Percentiles rank a stretch among this genome's conserved stretches.
phyloP scores from a whole-genome alignment of 2,797 vertebrate species.

The Leptatherina wallacei region DNA sequence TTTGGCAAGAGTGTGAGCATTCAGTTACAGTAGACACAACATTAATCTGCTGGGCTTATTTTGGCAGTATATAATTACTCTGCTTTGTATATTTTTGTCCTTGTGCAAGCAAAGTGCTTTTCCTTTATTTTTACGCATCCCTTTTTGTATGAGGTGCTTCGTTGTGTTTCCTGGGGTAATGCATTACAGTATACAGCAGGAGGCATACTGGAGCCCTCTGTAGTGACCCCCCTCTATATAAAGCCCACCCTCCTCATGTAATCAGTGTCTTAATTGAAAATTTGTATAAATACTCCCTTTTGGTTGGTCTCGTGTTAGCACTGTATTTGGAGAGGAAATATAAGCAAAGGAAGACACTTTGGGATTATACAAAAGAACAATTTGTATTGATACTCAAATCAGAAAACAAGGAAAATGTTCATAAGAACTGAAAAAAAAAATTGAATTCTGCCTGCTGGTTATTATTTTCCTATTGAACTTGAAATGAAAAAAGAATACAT shows the following conservation, averaged over 20 bases:
- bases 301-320: slow-evolving; percentile 48
- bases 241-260: slow-evolving; percentile 38
- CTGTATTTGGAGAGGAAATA: not conserved
- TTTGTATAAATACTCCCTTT: slow-evolving; percentile 54
- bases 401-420: slow-evolving; percentile 16
- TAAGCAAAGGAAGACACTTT: slow-evolving; percentile 20
- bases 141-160: slow-evolving; percentile 23
- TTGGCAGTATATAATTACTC: slow-evolving; percentile 16
- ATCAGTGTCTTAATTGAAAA: slow-evolving; percentile 51
- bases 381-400: not conserved
- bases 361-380: slow-evolving; percentile 21
- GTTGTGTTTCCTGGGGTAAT: slow-evolving; percentile 42
- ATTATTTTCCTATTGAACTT: slow-evolving; percentile 2
- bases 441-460: not conserved
- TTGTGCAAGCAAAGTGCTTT: slow-evolving; percentile 1
- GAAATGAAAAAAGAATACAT: slow-evolving; percentile 11
- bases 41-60: slow-evolving; percentile 1
- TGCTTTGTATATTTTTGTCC: slow-evolving; percentile 1
- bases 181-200: slow-evolving; percentile 66
- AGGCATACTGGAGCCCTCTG: slow-evolving; percentile 58
- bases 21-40: slow-evolving; percentile 50
- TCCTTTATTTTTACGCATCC: slow-evolving; percentile 20
- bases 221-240: slow-evolving; percentile 29
- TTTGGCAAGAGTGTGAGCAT: slow-evolving; percentile 35
- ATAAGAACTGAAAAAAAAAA: not conserved